Evolutionary conservation across 2,797 vertebrate genomes (phyloP).

Genomic region (Naso thynnoides): DNA sequence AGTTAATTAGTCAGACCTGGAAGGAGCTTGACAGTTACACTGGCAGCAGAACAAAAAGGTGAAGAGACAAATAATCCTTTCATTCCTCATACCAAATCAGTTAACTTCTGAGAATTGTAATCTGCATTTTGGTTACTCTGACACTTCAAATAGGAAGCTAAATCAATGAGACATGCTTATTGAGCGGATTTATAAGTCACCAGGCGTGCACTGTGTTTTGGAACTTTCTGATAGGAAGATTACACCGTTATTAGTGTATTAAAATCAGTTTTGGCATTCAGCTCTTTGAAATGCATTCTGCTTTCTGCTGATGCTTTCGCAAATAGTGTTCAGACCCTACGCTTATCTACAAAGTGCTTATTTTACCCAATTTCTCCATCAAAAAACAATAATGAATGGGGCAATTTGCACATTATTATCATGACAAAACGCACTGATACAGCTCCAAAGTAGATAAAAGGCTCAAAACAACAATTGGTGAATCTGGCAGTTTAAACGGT

Average conservation of each 20-base stretch:
- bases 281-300: constrained; percentile 69
- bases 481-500: constrained; percentile 71
- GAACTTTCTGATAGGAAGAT: constrained; percentile 74
- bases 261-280: constrained; percentile 65
- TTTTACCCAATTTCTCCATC: constrained; percentile 75
- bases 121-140: constrained; percentile 55
- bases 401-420: constrained; percentile 76
- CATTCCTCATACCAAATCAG: constrained; percentile 42
- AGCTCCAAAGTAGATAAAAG: constrained; percentile 75
- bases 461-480: constrained; percentile 66
- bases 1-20: constrained; percentile 45
- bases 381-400: constrained; percentile 74
- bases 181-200: constrained; percentile 50
- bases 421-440: constrained; percentile 71
- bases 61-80: constrained; percentile 43
- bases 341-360: constrained; percentile 80
- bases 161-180: constrained; percentile 52
- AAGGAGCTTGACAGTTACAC: constrained; percentile 24
- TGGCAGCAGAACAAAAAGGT: constrained; percentile 43
- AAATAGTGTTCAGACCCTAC: constrained; percentile 65
- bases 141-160: constrained; percentile 49
- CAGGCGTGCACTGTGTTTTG: constrained; percentile 60
- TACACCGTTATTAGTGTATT: constrained; percentile 73
- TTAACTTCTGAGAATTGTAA: constrained; percentile 53
- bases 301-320: constrained; percentile 62